phyloP scores from a whole-genome alignment of 2,888 invertebrate species.

The Pemphredon lugubris region DNA sequence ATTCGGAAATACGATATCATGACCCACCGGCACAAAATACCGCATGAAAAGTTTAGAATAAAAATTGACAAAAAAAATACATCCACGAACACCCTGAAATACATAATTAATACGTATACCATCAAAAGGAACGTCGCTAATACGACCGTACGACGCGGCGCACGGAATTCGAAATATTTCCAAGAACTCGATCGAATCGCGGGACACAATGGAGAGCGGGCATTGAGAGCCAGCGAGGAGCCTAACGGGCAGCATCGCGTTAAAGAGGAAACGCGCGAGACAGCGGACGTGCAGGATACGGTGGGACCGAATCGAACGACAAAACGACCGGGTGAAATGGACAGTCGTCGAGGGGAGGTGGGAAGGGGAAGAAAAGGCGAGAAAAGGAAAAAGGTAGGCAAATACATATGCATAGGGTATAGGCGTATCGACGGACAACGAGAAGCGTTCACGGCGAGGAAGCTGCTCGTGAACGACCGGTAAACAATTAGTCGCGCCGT shows the following conservation, averaged over 20 bases:
- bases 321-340: constrained; percentile 33
- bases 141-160: neutral
- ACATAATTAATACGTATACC: constrained; percentile 6
- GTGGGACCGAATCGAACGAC: constrained; percentile 29
- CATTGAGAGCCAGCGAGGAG: neutral
- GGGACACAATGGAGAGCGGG: neutral
- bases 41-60: too few relatives aligned
- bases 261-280: constrained; percentile 6
- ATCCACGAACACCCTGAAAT: constrained; percentile 1
- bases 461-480: constrained; percentile 61
- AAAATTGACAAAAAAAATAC: too few relatives aligned
- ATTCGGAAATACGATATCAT: too few relatives aligned
- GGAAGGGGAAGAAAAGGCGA: constrained; percentile 38
- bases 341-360: constrained; percentile 9
- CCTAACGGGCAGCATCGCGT: neutral
- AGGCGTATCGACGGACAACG: constrained; percentile 45
- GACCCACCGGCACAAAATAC: too few relatives aligned
- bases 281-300: constrained; percentile 30
- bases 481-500: constrained; percentile 71
- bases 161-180: neutral
- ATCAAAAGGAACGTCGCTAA: neutral
- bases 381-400: constrained; percentile 35
- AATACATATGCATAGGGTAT: constrained; percentile 52
- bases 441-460: constrained; percentile 51
- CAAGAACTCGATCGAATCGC: neutral